Evolutionary conservation across 2,888 invertebrate species (phyloP), one percentile per base, ranked within the genome.

Genomic region (Crepidodera aurea): DNA sequence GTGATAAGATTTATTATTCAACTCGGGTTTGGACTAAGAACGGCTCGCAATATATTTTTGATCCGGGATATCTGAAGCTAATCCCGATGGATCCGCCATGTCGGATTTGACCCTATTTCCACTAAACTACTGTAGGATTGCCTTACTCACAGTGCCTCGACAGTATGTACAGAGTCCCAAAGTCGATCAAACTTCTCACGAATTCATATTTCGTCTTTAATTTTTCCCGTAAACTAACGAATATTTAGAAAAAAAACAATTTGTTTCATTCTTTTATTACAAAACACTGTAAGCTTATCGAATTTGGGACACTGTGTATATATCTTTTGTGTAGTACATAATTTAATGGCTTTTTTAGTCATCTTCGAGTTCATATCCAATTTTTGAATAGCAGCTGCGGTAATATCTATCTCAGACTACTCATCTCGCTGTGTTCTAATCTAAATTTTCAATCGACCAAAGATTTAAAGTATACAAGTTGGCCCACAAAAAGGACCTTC

Each of bases 61-160:
- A 65, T 46, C 58, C 48, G 65, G 65, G 58, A 58, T 32, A 29
- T 37, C 46, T 60, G 51, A 57, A 55, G 32, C 48, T 50, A 25
- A 37, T 51, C 59, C 63, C 63, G 46, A 64, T 58, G 48, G 53
- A 50, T 58, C 60, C 64, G 66, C 60, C n/a, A 53, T 62, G 60
- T 50, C 77, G 79, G 79, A 59, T 79, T 15, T 72, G 77, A 79
- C 79, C 81, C 79, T 79, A 78, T 81, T 82, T 85, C 85, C 85
- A 86, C 86, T 83, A 83, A 83, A 82, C 86, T 89, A 89, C 87
- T 89, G 89, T 90, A 90, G 90, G 78, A 81, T 84, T 90, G 90
- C 90, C 90, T 90, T 90, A 89, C 87, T 88, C 88, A 88, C 90
- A 89, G 90, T 90, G 90, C 90, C 90, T 90, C 78, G 80, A 81